phyloP scores from a whole-genome alignment of 2,888 invertebrate species.

The Drosophila peninsularis region DNA sequence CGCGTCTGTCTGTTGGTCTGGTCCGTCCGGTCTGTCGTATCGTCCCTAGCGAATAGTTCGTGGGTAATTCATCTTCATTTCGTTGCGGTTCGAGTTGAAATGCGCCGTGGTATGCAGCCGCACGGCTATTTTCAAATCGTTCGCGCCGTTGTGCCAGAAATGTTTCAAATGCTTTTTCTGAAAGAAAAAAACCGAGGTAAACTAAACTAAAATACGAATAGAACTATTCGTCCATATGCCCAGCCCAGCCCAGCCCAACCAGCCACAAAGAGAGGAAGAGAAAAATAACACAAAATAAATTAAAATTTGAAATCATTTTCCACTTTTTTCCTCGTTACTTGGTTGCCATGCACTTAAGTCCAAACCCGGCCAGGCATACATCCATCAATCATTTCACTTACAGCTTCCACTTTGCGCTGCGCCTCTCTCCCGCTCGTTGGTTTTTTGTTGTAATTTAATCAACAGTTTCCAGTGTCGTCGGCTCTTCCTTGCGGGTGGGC shows the following conservation, averaged over 20 bases:
- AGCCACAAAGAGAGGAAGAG: background rate
- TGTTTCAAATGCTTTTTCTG: conserved; percentile 73
- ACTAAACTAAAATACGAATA: conserved; percentile 34
- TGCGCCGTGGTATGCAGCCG: conserved; percentile 75
- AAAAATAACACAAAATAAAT: conserved; percentile 19
- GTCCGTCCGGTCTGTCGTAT: conserved; percentile 5
- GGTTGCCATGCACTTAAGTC: conserved; percentile 66
- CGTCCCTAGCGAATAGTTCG: conserved; percentile 58
- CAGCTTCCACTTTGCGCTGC: conserved; percentile 41
- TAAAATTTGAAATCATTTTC: conserved; percentile 46
- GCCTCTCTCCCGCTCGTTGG: background rate
- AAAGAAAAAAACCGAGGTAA: conserved; percentile 7
- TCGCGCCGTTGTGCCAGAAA: conserved; percentile 74
- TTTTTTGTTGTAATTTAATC: conserved; percentile 70
- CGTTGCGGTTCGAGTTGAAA: conserved; percentile 83
- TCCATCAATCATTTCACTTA: conserved; percentile 70
- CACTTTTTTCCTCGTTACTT: background rate
- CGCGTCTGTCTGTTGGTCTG: conserved; percentile 20
- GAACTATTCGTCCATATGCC: conserved; percentile 33
- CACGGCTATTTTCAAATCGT: conserved; percentile 71
- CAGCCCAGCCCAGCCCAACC: conserved; percentile 17
- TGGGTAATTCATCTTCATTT: conserved; percentile 83
- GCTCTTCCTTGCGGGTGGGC: conserved; percentile 55
- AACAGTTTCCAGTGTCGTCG: conserved; percentile 64
- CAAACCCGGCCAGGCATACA: conserved; percentile 34